Evolutionary conservation across 1,140 invertebrate species (phyloP), one percentile per base, ranked within the genome.

Genomic region (Matsumurasca onukii): DNA sequence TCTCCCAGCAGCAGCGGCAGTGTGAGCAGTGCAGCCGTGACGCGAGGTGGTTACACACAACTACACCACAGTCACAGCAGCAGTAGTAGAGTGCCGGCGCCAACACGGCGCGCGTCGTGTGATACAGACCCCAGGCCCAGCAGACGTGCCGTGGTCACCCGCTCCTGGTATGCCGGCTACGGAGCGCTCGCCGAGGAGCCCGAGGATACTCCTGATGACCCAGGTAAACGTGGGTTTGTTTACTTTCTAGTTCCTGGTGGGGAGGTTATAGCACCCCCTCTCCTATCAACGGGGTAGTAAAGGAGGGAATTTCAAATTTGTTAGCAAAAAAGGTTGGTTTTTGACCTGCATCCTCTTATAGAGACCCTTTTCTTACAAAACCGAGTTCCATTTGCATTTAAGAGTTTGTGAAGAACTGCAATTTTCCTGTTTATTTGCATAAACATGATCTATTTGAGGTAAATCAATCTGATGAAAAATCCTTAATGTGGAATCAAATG

Each of bases 161-260:
- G 68, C 22, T 70, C 69, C 1, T 73, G 72, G 72, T 73, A 73
- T 59, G 70, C 67, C 39, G 52, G 57, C 12, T 71, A 71, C 65
- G 72, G 72, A 1, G 72, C 72, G 17, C 68, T 73, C 12, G 25
- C 66, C 48, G 72, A 73, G 51, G 72, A 73, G 27, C 31, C 27
- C 5, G 39, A 61, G 31, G 59, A 59, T 1, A 22, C n/a, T 22
- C 45, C 20, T 27, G 51, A n/a, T n/a, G n/a, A n/a, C n/a, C n/a
- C n/a, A 63, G 61, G 62, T 27, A 55, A 31, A 51, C 3, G 22
- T 29, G 34, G 34, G 17, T 29, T 67, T 29, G n/a, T n/a, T n/a
- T n/a, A 3, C n/a, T 9, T 25, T 66, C 12, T 9, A 5, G 31
- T 59, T 64, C 3, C 27, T 30, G 17, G 49, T 68, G n/a, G n/a